Evolutionary conservation across 2,113 vertebrate genomes (phyloP).

Genomic region (Gadus chalcogrammus): DNA sequence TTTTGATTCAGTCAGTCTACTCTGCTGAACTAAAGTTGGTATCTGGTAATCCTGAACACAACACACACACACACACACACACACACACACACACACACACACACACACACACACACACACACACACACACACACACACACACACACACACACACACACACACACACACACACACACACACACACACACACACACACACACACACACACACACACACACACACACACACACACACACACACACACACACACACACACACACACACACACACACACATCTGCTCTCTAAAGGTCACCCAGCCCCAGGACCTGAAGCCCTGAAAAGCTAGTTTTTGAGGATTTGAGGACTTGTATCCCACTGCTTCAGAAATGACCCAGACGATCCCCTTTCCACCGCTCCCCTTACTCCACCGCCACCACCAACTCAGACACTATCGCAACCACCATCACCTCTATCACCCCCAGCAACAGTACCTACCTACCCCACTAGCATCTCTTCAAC

Average conservation of each 20-base stretch:
- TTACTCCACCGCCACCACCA: no score
- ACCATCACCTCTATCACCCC: no score
- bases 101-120: background rate
- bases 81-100: background rate
- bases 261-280: slow-evolving; percentile 7
- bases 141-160: slow-evolving; percentile 17
- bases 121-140: background rate
- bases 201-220: background rate
- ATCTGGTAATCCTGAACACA: background rate
- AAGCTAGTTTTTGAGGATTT: slow-evolving; percentile 30
- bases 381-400: no score
- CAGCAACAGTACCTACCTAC: slow-evolving; percentile 7
- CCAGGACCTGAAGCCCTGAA: slow-evolving; percentile 20
- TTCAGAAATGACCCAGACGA: no score
- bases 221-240: background rate
- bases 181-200: background rate
- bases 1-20: slow-evolving; percentile 48
- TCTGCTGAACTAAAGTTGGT: slow-evolving; percentile 23
- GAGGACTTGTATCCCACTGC: no score
- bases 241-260: background rate
- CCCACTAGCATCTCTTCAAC: no score
- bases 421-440: background rate
- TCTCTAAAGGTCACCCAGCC: slow-evolving; percentile 50
- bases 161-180: background rate
- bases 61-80: background rate